Conservation (phyloP, 2,797 vertebrate species). For the Micropoecilia bifurca region DNA sequence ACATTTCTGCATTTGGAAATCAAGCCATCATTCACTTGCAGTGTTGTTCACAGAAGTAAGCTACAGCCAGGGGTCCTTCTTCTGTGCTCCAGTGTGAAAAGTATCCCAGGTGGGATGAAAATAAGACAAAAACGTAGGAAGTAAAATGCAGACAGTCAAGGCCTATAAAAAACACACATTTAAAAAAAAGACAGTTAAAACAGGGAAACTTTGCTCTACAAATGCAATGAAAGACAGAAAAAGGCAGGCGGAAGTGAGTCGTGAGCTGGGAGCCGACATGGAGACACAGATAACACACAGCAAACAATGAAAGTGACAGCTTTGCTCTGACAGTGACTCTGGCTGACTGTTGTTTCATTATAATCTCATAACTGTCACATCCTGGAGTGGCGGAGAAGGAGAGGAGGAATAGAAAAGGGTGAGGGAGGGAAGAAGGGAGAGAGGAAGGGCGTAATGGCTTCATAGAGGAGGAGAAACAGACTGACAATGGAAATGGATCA, state of each 20-base stretch:
- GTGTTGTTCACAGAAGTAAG: neutral
- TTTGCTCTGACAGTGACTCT: constrained; percentile 65
- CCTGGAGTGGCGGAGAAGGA: constrained; percentile 36
- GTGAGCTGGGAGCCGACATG: constrained; percentile 31
- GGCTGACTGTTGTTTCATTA: constrained; percentile 74
- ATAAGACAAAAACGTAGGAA: neutral
- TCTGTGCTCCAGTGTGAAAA: neutral
- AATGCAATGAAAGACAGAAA: constrained; percentile 21
- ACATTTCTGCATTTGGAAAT: constrained; percentile 5
- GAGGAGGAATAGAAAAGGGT: neutral
- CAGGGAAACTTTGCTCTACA: neutral
- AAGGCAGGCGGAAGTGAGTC: constrained; percentile 38
- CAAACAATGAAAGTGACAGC: constrained; percentile 72
- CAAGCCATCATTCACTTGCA: neutral
- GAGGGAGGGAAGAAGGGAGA: constrained; percentile 6
- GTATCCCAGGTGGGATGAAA: neutral
- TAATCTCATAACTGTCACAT: constrained; percentile 77
- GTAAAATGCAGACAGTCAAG: neutral
- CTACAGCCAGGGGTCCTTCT: neutral
- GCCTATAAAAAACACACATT: neutral
- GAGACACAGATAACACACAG: constrained; percentile 63
- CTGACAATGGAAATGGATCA: constrained; percentile 40
- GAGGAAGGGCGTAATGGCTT: constrained; percentile 15
- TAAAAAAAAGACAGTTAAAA: constrained; percentile 9
- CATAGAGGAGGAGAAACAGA: constrained; percentile 25